Evolutionary conservation across 2,888 invertebrate species (phyloP).

Genomic region (Drosophila helvetica): DNA sequence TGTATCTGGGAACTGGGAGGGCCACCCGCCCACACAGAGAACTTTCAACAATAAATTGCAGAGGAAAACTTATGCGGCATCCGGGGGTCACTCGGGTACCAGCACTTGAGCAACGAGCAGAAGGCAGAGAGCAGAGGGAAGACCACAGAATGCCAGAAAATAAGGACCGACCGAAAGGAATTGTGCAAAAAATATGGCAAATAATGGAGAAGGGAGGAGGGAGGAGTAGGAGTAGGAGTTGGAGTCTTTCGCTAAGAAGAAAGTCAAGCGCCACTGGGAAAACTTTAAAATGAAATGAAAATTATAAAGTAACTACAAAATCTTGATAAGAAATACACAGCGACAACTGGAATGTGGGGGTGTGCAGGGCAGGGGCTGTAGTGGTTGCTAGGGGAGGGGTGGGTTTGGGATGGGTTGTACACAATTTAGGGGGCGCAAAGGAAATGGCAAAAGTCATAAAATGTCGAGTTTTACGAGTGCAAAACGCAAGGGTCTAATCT

Average conservation of each 20-base stretch:
- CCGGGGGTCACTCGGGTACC: constrained; percentile 51
- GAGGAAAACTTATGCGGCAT: constrained; percentile 61
- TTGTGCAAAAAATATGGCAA: constrained; percentile 65
- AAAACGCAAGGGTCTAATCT: constrained; percentile 81
- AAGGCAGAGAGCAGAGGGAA: constrained; percentile 2
- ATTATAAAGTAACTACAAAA: constrained; percentile 79
- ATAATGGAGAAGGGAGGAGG: constrained; percentile 44
- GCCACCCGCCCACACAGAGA: constrained; percentile 14
- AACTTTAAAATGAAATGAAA: constrained; percentile 75
- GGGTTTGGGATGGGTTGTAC: not conserved
- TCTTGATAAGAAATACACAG: constrained; percentile 70
- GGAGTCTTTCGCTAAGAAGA: constrained; percentile 16
- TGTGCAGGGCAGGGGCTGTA: too few relatives aligned
- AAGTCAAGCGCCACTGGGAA: constrained; percentile 39
- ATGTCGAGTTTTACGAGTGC: constrained; percentile 80
- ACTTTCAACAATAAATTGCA: constrained; percentile 52
- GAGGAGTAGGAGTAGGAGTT: not conserved
- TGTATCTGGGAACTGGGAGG: constrained; percentile 2
- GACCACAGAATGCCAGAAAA: constrained; percentile 43
- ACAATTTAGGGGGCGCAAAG: constrained; percentile 41
- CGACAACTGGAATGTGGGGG: constrained; percentile 9
- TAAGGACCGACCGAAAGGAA: constrained; percentile 20
- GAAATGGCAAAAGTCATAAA: constrained; percentile 81
- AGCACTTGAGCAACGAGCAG: constrained; percentile 45
- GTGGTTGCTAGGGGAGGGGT: constrained; percentile 7